These are phyloP conservation scores for Nemoura dubitans DNA, from an alignment of 2,888 invertebrate genomes.

Conservation along the genomic window DNA sequence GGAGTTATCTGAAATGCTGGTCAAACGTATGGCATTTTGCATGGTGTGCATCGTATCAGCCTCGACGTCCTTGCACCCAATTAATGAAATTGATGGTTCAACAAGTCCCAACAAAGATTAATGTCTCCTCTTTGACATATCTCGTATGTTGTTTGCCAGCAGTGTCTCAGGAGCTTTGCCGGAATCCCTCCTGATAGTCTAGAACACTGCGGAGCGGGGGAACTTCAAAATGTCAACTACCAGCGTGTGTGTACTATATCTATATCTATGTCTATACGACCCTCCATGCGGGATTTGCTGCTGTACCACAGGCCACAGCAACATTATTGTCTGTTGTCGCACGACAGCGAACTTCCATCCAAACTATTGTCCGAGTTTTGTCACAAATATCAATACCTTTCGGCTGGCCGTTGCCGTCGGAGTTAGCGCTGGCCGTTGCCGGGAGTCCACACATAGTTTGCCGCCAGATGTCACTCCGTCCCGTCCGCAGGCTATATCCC, in stretches of 20 bases:
- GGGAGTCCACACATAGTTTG: not conserved
- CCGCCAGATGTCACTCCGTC: slow-evolving; percentile 31
- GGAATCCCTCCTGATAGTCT: not conserved
- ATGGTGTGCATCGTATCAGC: not conserved
- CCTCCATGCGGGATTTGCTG: not conserved
- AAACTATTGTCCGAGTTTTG: slow-evolving; percentile 40
- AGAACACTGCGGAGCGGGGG: not conserved
- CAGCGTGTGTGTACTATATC: not conserved
- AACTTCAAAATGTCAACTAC: not conserved
- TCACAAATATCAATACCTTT: slow-evolving; percentile 37
- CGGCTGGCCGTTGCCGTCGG: not conserved
- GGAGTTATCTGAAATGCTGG: too few relatives aligned
- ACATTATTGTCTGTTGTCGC: slow-evolving; percentile 32
- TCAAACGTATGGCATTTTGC: not conserved
- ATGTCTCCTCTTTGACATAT: slow-evolving; percentile 18
- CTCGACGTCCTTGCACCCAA: not conserved
- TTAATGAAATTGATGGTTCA: slow-evolving; percentile 27
- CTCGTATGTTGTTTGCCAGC: not conserved
- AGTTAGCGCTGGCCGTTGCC: not conserved
- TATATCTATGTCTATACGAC: not conserved
- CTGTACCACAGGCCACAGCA: not conserved
- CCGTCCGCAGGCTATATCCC: not conserved
- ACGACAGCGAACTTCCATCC: slow-evolving; percentile 19
- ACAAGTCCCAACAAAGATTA: slow-evolving; percentile 17
- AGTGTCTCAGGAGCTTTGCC: not conserved